Conservation (phyloP, 2,888 invertebrate species). For the Oasisia sp. region DNA sequence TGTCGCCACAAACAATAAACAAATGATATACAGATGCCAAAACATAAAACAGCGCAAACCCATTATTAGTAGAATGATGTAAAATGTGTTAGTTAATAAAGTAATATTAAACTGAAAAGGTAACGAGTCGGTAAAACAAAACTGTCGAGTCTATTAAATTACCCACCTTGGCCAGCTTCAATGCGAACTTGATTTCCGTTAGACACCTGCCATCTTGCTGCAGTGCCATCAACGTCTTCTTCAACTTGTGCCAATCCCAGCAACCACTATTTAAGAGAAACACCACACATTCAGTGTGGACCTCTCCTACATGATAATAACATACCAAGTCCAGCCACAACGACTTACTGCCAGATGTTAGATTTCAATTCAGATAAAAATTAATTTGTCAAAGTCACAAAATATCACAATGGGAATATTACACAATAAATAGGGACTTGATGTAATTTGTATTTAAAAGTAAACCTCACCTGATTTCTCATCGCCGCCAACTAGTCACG, state of each 20-base stretch:
- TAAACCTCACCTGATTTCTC: neutral
- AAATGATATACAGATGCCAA: too few species aligned
- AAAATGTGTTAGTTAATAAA: too few species aligned
- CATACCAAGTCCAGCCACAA: neutral
- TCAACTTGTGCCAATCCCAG: neutral
- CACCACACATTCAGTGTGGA: neutral
- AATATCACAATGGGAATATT: neutral
- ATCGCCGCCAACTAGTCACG: neutral
- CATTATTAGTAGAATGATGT: too few species aligned
- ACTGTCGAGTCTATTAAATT: neutral
- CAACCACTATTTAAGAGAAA: neutral
- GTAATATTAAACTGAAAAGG: too few species aligned
- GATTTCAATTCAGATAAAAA: neutral
- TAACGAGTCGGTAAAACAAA: too few species aligned
- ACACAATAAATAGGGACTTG: slow-evolving; percentile 10
- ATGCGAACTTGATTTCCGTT: neutral
- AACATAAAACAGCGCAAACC: too few species aligned
- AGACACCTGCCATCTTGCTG: neutral
- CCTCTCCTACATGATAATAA: neutral
- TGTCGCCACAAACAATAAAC: too few species aligned
- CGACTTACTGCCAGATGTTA: neutral
- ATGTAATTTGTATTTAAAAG: slow-evolving; percentile 10
- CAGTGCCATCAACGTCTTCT: neutral
- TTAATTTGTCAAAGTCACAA: neutral
- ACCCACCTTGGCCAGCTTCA: neutral